Base-by-base conservation (phyloP, 2,797 vertebrate species). In the Chloroceryle amazona region DNA sequence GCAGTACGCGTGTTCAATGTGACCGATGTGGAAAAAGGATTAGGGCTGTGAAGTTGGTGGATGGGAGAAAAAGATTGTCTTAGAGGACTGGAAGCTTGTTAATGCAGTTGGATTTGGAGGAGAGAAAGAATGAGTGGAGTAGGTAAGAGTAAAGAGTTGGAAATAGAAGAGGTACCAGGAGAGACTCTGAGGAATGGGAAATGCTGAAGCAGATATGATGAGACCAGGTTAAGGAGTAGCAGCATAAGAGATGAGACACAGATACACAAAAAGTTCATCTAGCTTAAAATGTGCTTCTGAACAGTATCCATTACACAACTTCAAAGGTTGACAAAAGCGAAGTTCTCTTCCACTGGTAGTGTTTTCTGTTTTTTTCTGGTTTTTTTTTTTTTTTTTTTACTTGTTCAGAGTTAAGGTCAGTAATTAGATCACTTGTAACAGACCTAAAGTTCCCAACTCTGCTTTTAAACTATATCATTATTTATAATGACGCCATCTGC, bases 1-100 rank as follows among this genome's bases (percentile, higher is more conserved):
- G 18, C 26, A 42, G 31, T 58, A 60, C 3, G 0, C 31, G 7
- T 72, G 25, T 87, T 78, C 0, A 2, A 14, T 0, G 1, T 85
- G 71, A 55, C 37, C 1, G 5, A 63, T 74, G 23, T 88, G 82
- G 33, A 44, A 70, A 76, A 81, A 80, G 70, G 39, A 57, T 60
- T 35, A 88, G 20, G 29, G 10, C 29, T 28, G 29, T 63, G 74
- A 74, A 62, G 10, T 3, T 74, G 72, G 6, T 8, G 47, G 10
- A 39, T 8, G 71, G 23, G 67, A 54, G 55, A 66, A 80, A 44
- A 16, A 11, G 21, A 42, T 60, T 68, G n/a, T 29, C 54, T 29
- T n/a, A 18, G 37, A 72, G 26, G 39, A 29, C 39, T 81, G 31
- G 52, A 74, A 79, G 23, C 52, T 89, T 61, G 13, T 86, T 92